A percentile compares a stretch with the other conserved stretches of the same genome.
Evolutionary conservation across 2,888 invertebrate genomes (phyloP).

Genomic region (Aquatica leii): DNA sequence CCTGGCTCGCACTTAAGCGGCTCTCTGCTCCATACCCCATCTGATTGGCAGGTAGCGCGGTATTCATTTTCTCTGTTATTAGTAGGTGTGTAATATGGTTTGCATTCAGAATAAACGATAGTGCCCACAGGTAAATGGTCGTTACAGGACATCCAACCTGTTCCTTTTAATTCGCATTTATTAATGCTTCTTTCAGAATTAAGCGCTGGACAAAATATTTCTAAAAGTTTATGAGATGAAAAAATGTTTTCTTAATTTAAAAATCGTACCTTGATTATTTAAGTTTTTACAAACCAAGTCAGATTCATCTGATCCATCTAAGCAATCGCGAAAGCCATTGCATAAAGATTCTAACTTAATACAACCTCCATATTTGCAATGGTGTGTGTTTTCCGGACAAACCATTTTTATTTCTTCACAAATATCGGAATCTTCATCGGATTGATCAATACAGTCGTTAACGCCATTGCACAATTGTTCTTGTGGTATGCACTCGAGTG

Average conservation of each 20-base stretch:
- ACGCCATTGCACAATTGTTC: constrained; percentile 43
- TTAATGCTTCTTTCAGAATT: constrained; percentile 41
- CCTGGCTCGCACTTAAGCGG: constrained; percentile 56
- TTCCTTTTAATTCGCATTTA: constrained; percentile 51
- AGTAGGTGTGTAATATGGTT: constrained; percentile 53
- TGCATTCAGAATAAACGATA: constrained; percentile 53
- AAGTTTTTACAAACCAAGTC: constrained; percentile 26
- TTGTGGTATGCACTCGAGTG: constrained; percentile 41
- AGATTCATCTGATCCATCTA: constrained; percentile 46
- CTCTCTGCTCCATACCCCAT: constrained; percentile 59
- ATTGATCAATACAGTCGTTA: constrained; percentile 44
- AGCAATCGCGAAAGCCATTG: constrained; percentile 44
- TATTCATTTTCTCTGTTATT: constrained; percentile 45
- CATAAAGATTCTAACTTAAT: constrained; percentile 40
- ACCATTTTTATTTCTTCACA: constrained; percentile 35
- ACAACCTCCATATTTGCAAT: constrained; percentile 46
- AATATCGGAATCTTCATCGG: constrained; percentile 44
- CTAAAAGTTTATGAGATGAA: constrained; percentile 14
- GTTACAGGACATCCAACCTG: constrained; percentile 54
- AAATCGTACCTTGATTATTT: constrained; percentile 35
- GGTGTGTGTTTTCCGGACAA: constrained; percentile 44
- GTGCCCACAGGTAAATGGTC: constrained; percentile 53
- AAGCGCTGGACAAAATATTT: constrained; percentile 45
- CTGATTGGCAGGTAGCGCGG: constrained; percentile 54
- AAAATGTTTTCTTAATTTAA: constrained; percentile 15